These are phyloP conservation scores for Fulmarus glacialis DNA, from an alignment of 2,113 vertebrate genomes.

Conservation along the genomic window DNA sequence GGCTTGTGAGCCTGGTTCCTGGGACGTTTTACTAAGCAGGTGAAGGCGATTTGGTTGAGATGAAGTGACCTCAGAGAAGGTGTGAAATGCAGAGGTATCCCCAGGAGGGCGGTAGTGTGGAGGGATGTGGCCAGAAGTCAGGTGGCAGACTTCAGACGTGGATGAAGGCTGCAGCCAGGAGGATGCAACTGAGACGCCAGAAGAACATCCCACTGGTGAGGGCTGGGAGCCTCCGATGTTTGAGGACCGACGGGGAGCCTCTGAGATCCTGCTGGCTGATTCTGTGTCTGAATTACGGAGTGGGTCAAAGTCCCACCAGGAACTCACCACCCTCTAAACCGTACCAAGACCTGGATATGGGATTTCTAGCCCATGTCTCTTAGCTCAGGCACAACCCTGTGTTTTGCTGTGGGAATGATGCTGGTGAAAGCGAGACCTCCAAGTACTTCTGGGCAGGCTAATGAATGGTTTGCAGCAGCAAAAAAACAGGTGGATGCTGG, in stretches of 20 bases:
- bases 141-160: neutral
- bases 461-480: neutral
- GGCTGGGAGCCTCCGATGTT: neutral
- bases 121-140: neutral
- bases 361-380: neutral
- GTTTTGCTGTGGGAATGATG: neutral
- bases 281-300: neutral
- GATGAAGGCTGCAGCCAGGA: neutral
- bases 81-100: neutral
- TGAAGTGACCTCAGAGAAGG: neutral
- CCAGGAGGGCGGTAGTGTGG: neutral
- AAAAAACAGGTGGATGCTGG: neutral
- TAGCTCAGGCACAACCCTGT: neutral
- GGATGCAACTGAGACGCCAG: neutral
- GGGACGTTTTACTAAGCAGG: neutral
- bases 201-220: neutral
- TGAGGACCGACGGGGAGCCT: neutral
- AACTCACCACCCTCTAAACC: neutral
- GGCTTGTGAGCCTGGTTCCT: fast-evolving
- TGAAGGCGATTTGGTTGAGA: neutral
- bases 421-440: neutral
- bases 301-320: neutral
- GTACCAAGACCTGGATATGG: fast-evolving
- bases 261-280: neutral
- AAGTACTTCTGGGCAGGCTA: neutral